Base-by-base conservation (phyloP, 2,113 vertebrate genomes). In the Epinephelus fuscoguttatus region DNA sequence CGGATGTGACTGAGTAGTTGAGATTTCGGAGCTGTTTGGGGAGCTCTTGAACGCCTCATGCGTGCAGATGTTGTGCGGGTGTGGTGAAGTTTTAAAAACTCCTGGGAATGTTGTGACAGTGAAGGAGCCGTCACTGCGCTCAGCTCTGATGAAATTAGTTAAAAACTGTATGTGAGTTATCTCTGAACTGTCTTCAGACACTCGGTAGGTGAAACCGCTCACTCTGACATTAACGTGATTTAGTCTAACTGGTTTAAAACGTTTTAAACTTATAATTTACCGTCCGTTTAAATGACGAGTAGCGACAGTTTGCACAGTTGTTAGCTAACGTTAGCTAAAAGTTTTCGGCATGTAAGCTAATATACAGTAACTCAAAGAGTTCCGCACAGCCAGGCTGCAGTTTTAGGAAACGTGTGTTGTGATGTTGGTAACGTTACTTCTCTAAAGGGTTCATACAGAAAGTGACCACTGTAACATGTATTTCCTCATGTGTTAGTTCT, bases 11-110 rank as follows among this genome's bases (percentile, higher is more conserved):
- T 1, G 9, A 0, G 21, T n/a, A 1, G 2, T 0, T 74, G 25
- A 8, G 15, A 63, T 86, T 33, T 79, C 76, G 6, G 70, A 68
- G 70, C 15, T 74, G 63, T 67, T 21, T 0, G 6, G 0, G 52
- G 9, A 1, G 80, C 27, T 3, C 61, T 0, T 84, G 80, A 92
- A 92, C 56, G 84, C 84, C 5, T 21, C 88, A 0, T 3, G 25
- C 0, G 27, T 86, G 70, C 85, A 88, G 91, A 59, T 71, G 88
- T 52, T 27, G 21, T 40, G 64, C 50, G 68, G 84, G 63, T 66
- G 72, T 68, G 63, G 23, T 11, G 15, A 40, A 30, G 63, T 83
- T 68, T 30, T 21, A 0, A 21, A 70, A 75, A 27, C 53, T 71
- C 84, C 70, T 47, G 76, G 62, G 63, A 78, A 4, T 56, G 37